A percentile compares a stretch with the other conserved stretches of the same genome.
These are phyloP conservation scores for Onychomys torridus DNA, from an alignment of 2,797 vertebrate genomes.

Conservation along the genomic window DNA sequence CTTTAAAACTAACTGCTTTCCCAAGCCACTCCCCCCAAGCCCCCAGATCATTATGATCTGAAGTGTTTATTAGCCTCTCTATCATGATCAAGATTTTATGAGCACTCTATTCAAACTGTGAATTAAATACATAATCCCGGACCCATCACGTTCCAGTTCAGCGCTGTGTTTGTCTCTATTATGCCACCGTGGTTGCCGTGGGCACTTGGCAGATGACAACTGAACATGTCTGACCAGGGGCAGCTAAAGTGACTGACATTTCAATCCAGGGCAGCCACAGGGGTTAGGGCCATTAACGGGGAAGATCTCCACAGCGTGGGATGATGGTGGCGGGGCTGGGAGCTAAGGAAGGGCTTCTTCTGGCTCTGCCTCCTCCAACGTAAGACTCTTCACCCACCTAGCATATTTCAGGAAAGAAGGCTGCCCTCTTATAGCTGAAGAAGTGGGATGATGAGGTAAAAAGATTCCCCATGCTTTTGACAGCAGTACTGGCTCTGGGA, in stretches of 20 bases:
- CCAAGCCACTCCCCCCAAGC: slow-evolving; percentile 77
- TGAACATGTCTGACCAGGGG: slow-evolving; percentile 64
- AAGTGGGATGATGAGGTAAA: not conserved
- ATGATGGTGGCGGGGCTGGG: fast-evolving
- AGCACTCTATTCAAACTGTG: slow-evolving; percentile 80
- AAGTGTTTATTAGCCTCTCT: slow-evolving; percentile 85
- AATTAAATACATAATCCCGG: slow-evolving; percentile 86
- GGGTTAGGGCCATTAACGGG: not conserved
- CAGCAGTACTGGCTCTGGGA: fast-evolving
- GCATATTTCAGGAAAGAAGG: not conserved
- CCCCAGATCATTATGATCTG: slow-evolving; percentile 84
- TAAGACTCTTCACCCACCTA: not conserved
- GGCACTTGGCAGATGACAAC: slow-evolving; percentile 64
- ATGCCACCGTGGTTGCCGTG: slow-evolving; percentile 35
- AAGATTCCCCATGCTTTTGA: not conserved
- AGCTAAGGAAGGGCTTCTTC: not conserved
- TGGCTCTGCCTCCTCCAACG: fast-evolving
- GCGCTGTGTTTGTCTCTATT: slow-evolving; percentile 75
- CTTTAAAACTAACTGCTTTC: slow-evolving; percentile 84
- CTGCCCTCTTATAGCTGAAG: fast-evolving
- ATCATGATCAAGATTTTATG: slow-evolving; percentile 86
- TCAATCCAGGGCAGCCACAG: slow-evolving; percentile 53
- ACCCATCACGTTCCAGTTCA: slow-evolving; percentile 61
- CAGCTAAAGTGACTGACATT: slow-evolving; percentile 69
- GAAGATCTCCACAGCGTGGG: not conserved